Percentiles rank a stretch among this genome's conserved stretches.
Evolutionary conservation across 2,888 invertebrate species (phyloP).

Genomic region (Sphaerophoria rueppellii): DNA sequence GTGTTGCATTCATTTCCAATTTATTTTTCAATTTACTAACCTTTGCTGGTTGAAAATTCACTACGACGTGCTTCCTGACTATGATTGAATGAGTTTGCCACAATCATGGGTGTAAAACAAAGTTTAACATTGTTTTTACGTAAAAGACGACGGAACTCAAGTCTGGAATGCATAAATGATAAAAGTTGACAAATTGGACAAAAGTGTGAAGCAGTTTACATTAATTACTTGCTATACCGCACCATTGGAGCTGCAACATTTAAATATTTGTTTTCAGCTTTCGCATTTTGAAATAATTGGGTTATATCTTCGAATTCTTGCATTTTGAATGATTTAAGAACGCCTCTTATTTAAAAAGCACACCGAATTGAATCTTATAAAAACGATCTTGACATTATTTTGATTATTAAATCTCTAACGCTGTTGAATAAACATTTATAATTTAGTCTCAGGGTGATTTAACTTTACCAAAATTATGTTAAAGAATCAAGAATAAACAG

Average conservation of each 20-base stretch:
- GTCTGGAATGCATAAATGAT: constrained; percentile 81
- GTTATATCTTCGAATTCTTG: constrained; percentile 82
- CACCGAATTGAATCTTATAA: too few species aligned
- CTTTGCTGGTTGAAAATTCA: constrained; percentile 89
- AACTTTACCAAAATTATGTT: too few species aligned
- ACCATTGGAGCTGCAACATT: constrained; percentile 98
- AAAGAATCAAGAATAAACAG: too few species aligned
- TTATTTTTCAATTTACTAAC: too few species aligned
- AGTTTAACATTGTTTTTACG: constrained; percentile 93
- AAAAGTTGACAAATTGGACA: too few species aligned
- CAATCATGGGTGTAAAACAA: constrained; percentile 98
- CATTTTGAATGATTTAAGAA: constrained; percentile 7
- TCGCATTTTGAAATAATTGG: constrained; percentile 86
- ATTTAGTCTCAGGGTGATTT: too few species aligned
- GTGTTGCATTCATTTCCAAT: too few species aligned
- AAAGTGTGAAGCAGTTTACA: background rate
- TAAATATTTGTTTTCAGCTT: constrained; percentile 84
- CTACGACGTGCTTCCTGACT: constrained; percentile 92
- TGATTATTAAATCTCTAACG: too few species aligned
- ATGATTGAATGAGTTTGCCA: constrained; percentile 95
- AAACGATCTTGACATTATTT: too few species aligned
- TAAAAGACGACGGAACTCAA: constrained; percentile 90
- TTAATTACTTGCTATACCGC: constrained; percentile 90
- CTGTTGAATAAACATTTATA: too few species aligned
- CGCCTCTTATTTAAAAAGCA: too few species aligned